phyloP scores from a whole-genome alignment of 2,797 vertebrate species.

The Australoheros facetus region DNA sequence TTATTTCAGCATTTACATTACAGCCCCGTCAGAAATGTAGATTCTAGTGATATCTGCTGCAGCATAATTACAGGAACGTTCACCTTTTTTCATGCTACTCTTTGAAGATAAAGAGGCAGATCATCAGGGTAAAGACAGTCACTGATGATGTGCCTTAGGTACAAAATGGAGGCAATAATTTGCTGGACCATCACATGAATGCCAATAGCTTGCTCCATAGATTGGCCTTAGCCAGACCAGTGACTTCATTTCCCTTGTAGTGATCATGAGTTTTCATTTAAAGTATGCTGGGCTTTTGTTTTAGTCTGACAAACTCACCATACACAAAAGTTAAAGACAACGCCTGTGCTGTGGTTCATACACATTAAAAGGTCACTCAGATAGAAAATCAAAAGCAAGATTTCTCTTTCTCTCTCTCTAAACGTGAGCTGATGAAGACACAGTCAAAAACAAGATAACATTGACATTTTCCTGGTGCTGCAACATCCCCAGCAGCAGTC shows the following conservation, averaged over 20 bases:
- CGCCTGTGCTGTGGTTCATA: background rate
- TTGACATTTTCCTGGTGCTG: background rate
- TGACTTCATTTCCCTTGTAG: background rate
- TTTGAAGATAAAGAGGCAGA: constrained; percentile 77
- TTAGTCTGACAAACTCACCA: background rate
- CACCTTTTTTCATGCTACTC: constrained; percentile 52
- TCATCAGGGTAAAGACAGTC: constrained; percentile 69
- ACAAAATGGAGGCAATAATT: constrained; percentile 63
- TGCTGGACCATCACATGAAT: background rate
- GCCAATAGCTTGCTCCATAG: background rate
- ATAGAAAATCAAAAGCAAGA: background rate
- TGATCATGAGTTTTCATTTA: background rate
- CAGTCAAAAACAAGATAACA: background rate
- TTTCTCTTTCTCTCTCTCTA: background rate
- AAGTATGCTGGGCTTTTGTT: background rate
- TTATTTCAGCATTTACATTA: constrained; percentile 57
- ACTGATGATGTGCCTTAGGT: constrained; percentile 75
- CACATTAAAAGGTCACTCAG: background rate
- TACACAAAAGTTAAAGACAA: background rate
- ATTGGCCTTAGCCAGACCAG: background rate
- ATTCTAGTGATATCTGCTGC: constrained; percentile 64
- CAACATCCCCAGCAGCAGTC: background rate
- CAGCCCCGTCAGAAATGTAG: constrained; percentile 56
- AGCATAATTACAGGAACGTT: constrained; percentile 73
- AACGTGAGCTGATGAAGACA: background rate